Percentiles rank a stretch among this genome's conserved stretches.
phyloP scores from a whole-genome alignment of 2,888 invertebrate genomes.

The Arge pagana region DNA sequence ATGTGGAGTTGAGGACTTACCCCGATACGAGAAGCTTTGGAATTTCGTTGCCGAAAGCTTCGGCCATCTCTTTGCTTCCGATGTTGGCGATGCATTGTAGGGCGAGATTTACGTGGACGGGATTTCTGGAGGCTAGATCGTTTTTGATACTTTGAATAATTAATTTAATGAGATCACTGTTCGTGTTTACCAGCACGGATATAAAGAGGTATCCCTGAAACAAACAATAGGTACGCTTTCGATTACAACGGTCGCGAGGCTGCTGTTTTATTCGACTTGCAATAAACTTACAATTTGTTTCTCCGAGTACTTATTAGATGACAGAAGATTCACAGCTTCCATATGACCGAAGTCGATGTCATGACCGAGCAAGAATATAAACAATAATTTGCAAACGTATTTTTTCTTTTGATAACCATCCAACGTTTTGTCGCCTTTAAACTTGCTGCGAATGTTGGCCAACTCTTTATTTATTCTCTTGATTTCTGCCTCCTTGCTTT shows the following conservation, averaged over 20 bases:
- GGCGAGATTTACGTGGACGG: constrained; percentile 97
- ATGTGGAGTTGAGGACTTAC: constrained; percentile 58
- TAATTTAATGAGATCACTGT: constrained; percentile 97
- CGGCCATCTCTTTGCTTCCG: constrained; percentile 99
- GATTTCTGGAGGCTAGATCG: constrained; percentile 94
- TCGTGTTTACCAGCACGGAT: constrained; percentile 98
- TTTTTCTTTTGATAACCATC: constrained; percentile 99
- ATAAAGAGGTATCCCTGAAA: constrained; percentile 97
- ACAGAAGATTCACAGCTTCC: constrained; percentile 99
- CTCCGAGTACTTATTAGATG: constrained; percentile 99
- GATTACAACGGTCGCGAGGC: neutral
- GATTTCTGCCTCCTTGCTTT: constrained; percentile 99
- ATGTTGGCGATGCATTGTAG: constrained; percentile 99
- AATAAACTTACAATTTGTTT: constrained; percentile 89
- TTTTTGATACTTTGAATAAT: constrained; percentile 99
- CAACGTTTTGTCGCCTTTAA: constrained; percentile 99
- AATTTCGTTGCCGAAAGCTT: constrained; percentile 97
- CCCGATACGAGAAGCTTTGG: constrained; percentile 98
- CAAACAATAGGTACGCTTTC: constrained; percentile 9
- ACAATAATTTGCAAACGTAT: constrained; percentile 99
- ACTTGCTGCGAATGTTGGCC: constrained; percentile 99
- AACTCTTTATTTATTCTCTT: constrained; percentile 99
- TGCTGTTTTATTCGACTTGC: constrained; percentile 10
- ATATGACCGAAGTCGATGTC: constrained; percentile 99
- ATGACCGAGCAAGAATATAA: constrained; percentile 98